A percentile compares a stretch with the other conserved stretches of the same genome.
These are phyloP conservation scores for Cirrhinus mrigala DNA, from an alignment of 2,797 vertebrate genomes.

Conservation along the genomic window DNA sequence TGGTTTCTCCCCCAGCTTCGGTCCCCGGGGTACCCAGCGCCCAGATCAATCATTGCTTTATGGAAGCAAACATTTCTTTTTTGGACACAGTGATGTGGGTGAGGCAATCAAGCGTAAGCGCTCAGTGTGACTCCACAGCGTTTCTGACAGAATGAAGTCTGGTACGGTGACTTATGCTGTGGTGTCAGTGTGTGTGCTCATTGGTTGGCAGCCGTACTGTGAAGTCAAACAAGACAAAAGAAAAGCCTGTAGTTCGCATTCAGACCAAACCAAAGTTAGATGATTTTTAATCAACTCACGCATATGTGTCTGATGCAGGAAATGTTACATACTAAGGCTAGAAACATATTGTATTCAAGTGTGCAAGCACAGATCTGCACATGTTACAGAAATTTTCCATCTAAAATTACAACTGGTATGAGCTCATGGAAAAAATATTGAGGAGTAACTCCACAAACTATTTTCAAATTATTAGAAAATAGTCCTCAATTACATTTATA, in stretches of 20 bases:
- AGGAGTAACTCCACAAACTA: too few species aligned
- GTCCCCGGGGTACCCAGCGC: constrained; percentile 69
- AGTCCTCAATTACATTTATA: neutral
- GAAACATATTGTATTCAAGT: neutral
- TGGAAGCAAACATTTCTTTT: constrained; percentile 73
- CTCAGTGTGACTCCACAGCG: constrained; percentile 64
- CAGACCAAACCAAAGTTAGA: neutral
- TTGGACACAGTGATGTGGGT: constrained; percentile 72
- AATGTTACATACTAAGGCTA: neutral
- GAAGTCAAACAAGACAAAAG: constrained; percentile 18
- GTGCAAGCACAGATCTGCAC: neutral
- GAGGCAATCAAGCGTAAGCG: constrained; percentile 71
- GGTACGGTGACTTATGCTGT: constrained; percentile 46
- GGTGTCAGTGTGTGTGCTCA: constrained; percentile 33
- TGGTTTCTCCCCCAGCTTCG: constrained; percentile 67
- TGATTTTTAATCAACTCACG: neutral
- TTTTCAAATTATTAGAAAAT: neutral
- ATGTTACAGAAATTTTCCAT: neutral
- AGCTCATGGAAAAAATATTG: neutral
- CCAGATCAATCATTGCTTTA: constrained; percentile 74
- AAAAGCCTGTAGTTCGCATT: constrained; percentile 11
- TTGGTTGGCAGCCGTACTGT: constrained; percentile 8
- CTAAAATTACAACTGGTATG: neutral
- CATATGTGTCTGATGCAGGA: neutral
- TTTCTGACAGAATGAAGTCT: constrained; percentile 64